phyloP scores from a whole-genome alignment of 2,797 vertebrate genomes.

The Cottoperca gobio region DNA sequence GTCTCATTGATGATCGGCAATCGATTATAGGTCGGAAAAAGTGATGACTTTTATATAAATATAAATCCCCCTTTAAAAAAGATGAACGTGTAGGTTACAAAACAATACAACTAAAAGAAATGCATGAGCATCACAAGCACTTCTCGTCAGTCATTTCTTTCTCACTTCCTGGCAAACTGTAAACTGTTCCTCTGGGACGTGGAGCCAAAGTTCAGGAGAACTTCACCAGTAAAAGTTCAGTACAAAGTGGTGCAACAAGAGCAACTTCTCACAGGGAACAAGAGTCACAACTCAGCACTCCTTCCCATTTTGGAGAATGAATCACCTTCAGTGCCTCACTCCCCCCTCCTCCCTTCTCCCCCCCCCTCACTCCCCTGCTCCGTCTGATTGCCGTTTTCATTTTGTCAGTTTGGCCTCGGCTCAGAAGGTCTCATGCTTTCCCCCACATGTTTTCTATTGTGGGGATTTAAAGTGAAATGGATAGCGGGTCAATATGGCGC shows the following conservation, averaged over 20 bases:
- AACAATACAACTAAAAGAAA: no score
- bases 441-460: constrained; percentile 54
- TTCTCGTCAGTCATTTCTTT: background rate
- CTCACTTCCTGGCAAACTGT: background rate
- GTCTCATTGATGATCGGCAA: no score
- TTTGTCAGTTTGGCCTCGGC: constrained; percentile 46
- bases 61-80: background rate
- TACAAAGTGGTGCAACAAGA: constrained; percentile 1
- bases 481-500: constrained; percentile 41
- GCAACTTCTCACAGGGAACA: constrained; percentile 45
- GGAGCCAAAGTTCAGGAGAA: constrained; percentile 10
- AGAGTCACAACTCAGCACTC: constrained; percentile 27
- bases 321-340: constrained; percentile 29
- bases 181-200: background rate
- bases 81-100: no score
- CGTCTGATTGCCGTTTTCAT: constrained; percentile 43
- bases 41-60: no score
- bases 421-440: background rate
- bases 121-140: background rate
- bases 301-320: constrained; percentile 45
- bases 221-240: background rate
- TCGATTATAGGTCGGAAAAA: no score
- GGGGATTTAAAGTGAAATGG: constrained; percentile 55
- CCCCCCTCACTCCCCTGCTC: background rate
- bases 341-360: background rate